Conservation (phyloP, 2,888 invertebrate genomes). For the Chymomyza caudatula region DNA sequence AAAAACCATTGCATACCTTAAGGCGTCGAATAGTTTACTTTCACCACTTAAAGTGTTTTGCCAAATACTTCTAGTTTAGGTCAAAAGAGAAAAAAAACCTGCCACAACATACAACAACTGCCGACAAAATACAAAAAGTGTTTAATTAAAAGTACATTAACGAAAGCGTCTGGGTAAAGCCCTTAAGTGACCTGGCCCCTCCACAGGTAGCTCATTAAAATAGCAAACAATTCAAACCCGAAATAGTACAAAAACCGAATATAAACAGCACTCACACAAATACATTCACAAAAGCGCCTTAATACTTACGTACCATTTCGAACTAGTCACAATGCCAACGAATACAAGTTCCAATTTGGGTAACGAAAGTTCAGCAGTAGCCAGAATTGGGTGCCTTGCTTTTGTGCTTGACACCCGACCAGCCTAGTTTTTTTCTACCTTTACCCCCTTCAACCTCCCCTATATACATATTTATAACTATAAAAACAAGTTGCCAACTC, state of each 20-base stretch:
- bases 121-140: conserved; percentile 50
- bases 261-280: not conserved
- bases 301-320: not conserved
- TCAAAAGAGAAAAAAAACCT: not conserved
- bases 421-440: not conserved
- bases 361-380: not conserved
- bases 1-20: conserved; percentile 27
- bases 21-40: conserved; percentile 23
- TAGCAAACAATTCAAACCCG: not conserved
- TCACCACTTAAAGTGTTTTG: conserved; percentile 31
- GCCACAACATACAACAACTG: conserved; percentile 7
- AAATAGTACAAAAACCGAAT: not conserved
- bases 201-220: not conserved
- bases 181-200: not conserved
- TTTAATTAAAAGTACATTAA: conserved; percentile 2
- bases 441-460: conserved; percentile 6
- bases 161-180: not conserved
- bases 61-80: conserved; percentile 11
- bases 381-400: not conserved
- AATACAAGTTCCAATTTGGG: not conserved
- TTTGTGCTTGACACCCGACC: conserved; percentile 3
- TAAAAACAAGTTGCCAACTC: not conserved
- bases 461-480: not conserved
- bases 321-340: not conserved
- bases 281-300: not conserved